These are phyloP conservation scores for Apaloderma vittatum DNA, from an alignment of 2,113 vertebrate species.

Conservation along the genomic window DNA sequence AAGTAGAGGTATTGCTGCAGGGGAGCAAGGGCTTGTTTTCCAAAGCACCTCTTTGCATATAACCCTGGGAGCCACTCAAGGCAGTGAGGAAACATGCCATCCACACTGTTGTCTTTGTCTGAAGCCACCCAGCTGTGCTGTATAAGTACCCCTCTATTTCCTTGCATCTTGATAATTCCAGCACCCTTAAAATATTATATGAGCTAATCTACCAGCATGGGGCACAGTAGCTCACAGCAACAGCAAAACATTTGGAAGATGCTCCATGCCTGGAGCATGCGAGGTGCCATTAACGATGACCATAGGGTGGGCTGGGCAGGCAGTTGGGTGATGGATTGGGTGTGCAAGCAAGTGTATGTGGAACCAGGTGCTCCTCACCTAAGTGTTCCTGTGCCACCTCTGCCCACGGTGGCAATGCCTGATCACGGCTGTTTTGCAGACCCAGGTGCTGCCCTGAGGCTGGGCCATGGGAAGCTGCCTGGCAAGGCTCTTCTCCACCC, in stretches of 20 bases:
- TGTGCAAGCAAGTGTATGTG: not conserved
- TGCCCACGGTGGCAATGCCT: not conserved
- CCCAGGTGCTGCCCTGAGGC: not conserved
- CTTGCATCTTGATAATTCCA: constrained; percentile 38
- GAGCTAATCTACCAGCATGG: not conserved
- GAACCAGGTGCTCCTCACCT: not conserved
- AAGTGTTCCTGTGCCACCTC: fast-evolving
- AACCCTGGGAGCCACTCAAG: constrained; percentile 6
- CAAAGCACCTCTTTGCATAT: not conserved
- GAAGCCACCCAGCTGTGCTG: constrained; percentile 41
- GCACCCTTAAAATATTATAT: constrained; percentile 5
- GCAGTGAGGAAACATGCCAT: constrained; percentile 1
- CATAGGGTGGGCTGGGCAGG: not conserved
- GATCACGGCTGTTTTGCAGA: not conserved
- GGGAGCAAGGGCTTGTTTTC: not conserved
- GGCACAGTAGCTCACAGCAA: not conserved
- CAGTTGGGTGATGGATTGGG: not conserved
- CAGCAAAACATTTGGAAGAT: not conserved
- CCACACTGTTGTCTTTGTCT: not conserved
- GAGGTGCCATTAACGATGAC: not conserved
- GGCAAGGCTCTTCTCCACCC: constrained; percentile 6
- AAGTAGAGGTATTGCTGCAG: not conserved
- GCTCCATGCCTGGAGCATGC: not conserved
- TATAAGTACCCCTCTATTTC: constrained; percentile 27
- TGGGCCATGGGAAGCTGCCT: not conserved